Percentiles rank a stretch among this genome's conserved stretches.
Evolutionary conservation across 2,797 vertebrate genomes (phyloP).

Genomic region (Anolis apletophallus): DNA sequence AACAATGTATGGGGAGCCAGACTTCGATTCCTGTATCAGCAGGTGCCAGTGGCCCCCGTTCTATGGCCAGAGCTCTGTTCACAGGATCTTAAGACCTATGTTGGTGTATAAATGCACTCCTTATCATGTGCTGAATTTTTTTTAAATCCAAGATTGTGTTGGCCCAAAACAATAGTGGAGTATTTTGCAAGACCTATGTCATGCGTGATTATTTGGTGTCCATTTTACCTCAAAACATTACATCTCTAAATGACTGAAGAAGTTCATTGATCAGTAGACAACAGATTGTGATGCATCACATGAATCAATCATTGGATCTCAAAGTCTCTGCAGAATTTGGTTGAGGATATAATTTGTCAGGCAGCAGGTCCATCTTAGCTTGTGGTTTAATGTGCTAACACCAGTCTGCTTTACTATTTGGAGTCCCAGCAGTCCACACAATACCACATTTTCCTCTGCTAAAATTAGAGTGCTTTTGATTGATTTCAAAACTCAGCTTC

Average conservation of each 20-base stretch:
- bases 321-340: slow-evolving; percentile 46
- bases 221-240: neutral
- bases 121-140: slow-evolving; percentile 38
- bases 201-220: neutral
- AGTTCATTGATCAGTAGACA: slow-evolving; percentile 21
- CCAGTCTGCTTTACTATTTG: slow-evolving; percentile 21
- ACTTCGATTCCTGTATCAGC: no score
- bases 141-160: neutral
- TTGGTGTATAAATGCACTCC: neutral
- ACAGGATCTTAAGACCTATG: neutral
- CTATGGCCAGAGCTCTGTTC: neutral
- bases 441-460: slow-evolving; percentile 38
- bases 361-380: slow-evolving; percentile 8
- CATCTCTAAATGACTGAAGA: neutral
- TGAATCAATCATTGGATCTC: slow-evolving; percentile 39
- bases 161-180: neutral
- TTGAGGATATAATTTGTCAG: slow-evolving; percentile 56
- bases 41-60: neutral
- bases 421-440: neutral
- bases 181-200: neutral
- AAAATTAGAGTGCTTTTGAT: neutral
- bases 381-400: slow-evolving; percentile 22
- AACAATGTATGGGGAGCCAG: no score
- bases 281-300: slow-evolving; percentile 16
- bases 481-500: neutral